Base-by-base conservation (phyloP, 2,113 vertebrate genomes). In the Etheostoma cragini region DNA sequence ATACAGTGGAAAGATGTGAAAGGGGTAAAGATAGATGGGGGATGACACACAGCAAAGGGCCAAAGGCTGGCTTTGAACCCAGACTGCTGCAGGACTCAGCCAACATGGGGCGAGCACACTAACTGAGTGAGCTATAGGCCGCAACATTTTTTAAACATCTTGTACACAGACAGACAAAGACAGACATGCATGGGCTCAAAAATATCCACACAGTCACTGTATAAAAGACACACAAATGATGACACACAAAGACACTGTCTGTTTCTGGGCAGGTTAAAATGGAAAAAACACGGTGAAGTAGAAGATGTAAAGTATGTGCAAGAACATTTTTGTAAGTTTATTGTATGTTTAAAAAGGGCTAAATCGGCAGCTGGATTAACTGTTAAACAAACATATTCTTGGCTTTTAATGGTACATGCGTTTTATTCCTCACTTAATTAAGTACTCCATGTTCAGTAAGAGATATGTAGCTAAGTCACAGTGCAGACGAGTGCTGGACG, bases 91-190 rank as follows among this genome's bases (percentile, higher is more conserved):
- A 26, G 26, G 26, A 26, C 26, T 26, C 26, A 26, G 3, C 26
- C 26, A 26, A 26, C 26, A 26, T 26, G 26, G 26, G 26, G 26
- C 26, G 26, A 26, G 26, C 26, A 3, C 26, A 26, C 26, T 26
- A 26, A 26, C 26, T 26, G 26, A 26, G 26, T 26, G 26, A 26
- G 26, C 26, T 26, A 26, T 26, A 26, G 26, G 26, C 26, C 26
- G 26, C 3, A 77, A 10, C 80, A 78, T 81, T 35, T 70, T 35
- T 10, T 49, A 45, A 77, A 10, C 80, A 78, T 81, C 45, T 70
- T 35, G 13, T 49, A 45, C 13, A 12, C 46, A 75, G 52, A 68
- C 68, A 57, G 35, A 82, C 38, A 78, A 21, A 73, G n/a, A 57
- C 52, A 63, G 64, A 65, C 71, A 81, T 6, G 65, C 68, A 63